Percentiles rank a stretch among this genome's conserved stretches.
Evolutionary conservation across 2,797 vertebrate genomes (phyloP).

Genomic region (Dendrocincla fuliginosa): DNA sequence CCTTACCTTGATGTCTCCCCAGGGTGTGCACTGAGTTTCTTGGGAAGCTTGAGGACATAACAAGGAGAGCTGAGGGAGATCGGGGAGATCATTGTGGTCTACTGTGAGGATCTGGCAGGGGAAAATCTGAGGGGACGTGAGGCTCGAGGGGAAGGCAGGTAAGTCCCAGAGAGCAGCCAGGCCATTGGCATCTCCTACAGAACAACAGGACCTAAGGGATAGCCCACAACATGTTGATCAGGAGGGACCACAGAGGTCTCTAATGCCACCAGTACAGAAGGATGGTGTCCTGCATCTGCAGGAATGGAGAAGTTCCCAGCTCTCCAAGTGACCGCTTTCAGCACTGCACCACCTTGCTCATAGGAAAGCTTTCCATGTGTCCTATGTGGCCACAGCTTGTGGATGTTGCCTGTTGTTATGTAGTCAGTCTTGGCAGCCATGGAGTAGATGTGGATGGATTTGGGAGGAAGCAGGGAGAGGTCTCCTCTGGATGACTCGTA

Average conservation of each 20-base stretch:
- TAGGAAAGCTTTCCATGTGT: neutral
- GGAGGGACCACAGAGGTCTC: neutral
- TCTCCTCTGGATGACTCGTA: neutral
- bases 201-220: neutral
- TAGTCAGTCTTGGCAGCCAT: neutral
- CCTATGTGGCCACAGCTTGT: neutral
- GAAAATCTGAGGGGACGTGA: rapidly evolving
- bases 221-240: rapidly evolving
- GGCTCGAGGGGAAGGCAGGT: rapidly evolving
- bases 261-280: neutral
- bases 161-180: neutral
- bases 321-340: neutral
- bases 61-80: neutral
- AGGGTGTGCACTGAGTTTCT: rapidly evolving
- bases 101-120: rapidly evolving
- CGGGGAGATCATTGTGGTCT: neutral
- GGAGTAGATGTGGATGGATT: neutral
- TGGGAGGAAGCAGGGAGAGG: neutral
- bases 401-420: neutral
- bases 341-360: neutral
- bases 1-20: neutral
- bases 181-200: neutral
- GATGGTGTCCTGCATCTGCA: neutral
- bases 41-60: neutral
- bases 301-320: neutral